Conservation (phyloP, 2,113 vertebrate species). For the Laticauda laticaudata region DNA sequence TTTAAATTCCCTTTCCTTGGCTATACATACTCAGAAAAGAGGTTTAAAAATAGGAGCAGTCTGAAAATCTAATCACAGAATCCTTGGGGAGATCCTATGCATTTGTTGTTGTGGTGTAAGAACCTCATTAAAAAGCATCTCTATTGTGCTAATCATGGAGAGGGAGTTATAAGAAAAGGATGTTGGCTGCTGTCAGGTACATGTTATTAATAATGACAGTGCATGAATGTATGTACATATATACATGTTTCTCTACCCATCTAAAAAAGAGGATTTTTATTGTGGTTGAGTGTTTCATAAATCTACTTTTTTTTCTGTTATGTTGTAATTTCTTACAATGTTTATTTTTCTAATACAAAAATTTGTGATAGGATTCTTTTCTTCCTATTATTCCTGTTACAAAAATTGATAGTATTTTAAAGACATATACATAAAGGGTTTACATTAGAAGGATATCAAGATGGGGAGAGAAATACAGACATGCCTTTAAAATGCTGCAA, state of each 20-base stretch:
- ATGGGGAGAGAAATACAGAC: not conserved
- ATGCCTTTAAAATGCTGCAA: not conserved
- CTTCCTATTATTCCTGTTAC: not conserved
- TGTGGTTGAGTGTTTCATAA: not conserved
- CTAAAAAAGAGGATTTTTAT: not conserved
- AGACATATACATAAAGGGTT: not conserved
- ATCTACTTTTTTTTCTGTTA: not conserved
- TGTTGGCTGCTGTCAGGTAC: not conserved
- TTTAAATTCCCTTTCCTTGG: not conserved
- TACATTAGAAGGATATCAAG: not conserved
- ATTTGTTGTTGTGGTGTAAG: slow-evolving; percentile 7
- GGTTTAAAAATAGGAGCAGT: slow-evolving; percentile 9
- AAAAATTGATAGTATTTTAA: not conserved
- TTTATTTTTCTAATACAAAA: not conserved
- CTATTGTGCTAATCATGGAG: not conserved
- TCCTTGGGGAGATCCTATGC: slow-evolving; percentile 2
- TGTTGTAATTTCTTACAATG: not conserved
- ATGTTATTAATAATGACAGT: not conserved
- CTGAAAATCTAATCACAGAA: slow-evolving; percentile 19
- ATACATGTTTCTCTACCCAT: not conserved
- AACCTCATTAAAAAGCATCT: slow-evolving; percentile 23
- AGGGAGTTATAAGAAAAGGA: not conserved
- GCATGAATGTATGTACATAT: not conserved
- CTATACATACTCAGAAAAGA: not conserved
- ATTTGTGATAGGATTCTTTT: not conserved